Evolutionary conservation across 2,797 vertebrate species (phyloP), one percentile per base, ranked within the genome.

Genomic region (Cossypha dichroa): DNA sequence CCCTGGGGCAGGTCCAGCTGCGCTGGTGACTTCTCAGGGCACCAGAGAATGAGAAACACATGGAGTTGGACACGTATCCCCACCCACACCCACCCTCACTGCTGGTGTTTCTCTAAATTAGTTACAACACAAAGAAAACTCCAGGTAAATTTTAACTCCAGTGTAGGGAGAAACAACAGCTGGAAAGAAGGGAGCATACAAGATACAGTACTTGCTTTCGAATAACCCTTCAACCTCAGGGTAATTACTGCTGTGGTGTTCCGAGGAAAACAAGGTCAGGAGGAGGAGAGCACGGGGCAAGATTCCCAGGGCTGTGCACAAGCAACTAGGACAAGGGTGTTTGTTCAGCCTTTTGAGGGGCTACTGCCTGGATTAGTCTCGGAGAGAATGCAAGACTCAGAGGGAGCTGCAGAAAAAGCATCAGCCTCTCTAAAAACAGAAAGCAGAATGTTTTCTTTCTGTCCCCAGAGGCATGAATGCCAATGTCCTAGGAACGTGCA

Each of bases 181-280:
- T 85, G 62, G 54, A 77, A 80, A 80, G 68, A 17, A 88, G 8
- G 9, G 38, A 92, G 86, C 4, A 6, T 40, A 63, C 45, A 82
- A 84, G 85, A 79, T 41, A 54, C 60, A 48, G 92, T 6, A 46
- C 62, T 93, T 88, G 95, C 92, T 96, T 96, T 97, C 92, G 75
- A 96, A 92, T 92, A 96, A 97, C 89, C 87, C 87, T 91, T 83
- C 87, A 91, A 75, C 95, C 93, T 94, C 95, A 92, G 85, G 58
- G 66, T 96, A 97, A 97, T 97, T 95, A 83, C 89, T 94, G 94
- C 72, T 96, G 86, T 95, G 91, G 89, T 69, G 69, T 43, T 84
- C 79, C 1, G 92, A 56, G 72, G 54, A 94, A 93, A 96, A 93
- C 72, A 93, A 94, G 93, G 94, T 94, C 94, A 91, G 76, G 62